Evolutionary conservation across 2,113 vertebrate species (phyloP), one percentile per base, ranked within the genome.

Genomic region (Lagopus leucura): DNA sequence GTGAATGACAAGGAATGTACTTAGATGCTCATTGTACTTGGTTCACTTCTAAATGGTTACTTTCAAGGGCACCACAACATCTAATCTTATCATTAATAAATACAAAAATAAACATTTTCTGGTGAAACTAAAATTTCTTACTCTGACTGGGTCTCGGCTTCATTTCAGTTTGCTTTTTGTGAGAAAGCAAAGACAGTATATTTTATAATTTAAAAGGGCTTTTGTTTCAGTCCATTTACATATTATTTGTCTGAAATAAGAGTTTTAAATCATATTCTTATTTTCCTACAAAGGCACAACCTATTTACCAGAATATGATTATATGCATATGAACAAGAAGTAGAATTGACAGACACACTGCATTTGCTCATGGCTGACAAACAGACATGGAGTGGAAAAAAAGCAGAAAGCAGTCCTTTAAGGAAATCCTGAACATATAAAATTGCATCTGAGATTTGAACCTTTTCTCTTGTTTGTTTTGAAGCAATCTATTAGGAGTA

Each of bases 1-100:
- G 69, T 0, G 0, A 79, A 65, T 20, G 4, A 48, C n/a, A 72
- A 63, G 67, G 76, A 89, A 32, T 80, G 1, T 73, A 80, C 73
- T 76, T 21, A 1, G 1, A 50, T 54, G 5, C 63, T 85, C 40
- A 45, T 36, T 0, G 0, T 4, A 74, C 8, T 11, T 48, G n/a
- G 28, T 82, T 38, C 1, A 70, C 27, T 73, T 85, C 25, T 85
- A 61, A 83, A 48, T 21, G 78, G 10, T 54, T 70, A 50, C 6
- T 55, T 89, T 78, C 67, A 95, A 69, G 34, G 30, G 42, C 28
- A 50, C 6, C 10, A 42, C 76, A 66, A 70, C 80, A 50, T 27
- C 14, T 69, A 43, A 60, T 77, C 20, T 58, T 21, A 60, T 82
- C n/a, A 85, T 36, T 36, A 36, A 36, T 36, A 36, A 36, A 36